Evolutionary conservation across 2,888 invertebrate species (phyloP), one percentile per base, ranked within the genome.

Genomic region (Eledone cirrhosa): DNA sequence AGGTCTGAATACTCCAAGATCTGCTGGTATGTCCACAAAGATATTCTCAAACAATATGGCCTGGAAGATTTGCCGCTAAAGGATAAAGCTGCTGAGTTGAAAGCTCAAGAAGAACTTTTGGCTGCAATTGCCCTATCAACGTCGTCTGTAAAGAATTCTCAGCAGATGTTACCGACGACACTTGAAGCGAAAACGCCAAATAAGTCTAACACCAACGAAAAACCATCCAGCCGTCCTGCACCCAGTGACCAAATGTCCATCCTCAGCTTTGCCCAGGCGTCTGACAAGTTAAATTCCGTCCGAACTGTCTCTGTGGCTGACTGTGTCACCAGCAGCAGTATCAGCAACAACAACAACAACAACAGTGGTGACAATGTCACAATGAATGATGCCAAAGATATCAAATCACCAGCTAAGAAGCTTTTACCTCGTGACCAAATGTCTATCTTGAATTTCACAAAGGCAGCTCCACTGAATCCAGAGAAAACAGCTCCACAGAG

Each of bases 11-110:
- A 92, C 80, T 92, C 93, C 78, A 93, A 92, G 79, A 89, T 90
- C n/a, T 94, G 93, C 84, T 95, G 95, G 95, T 92, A 93, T 84
- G 94, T 95, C 0, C 87, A 92, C 0, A 91, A 92, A 14, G 93
- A 93, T 19, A 84, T 92, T 1, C 90, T 93, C 22, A 91, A 92
- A 53, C 92, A 93, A 84, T 93, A 93, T 88, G 89, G 92, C 11
- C 86, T 92, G 29, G 86, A 90, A 0, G 91, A 92, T 63, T 86
- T 93, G 0, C 86, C 90, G 0, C 80, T 93, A 27, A 48, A 47
- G 48, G 72, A 72, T 19, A 72, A 72, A 72, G 31, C 41, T 0
- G 3, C 22, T 2, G 72, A 72, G 24, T 19, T 19, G 22, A 72
- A 72, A 41, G 19, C 33, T 1, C n/a, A 22, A 22, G 72, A 72